Conservation (phyloP, 2,113 vertebrate genomes). For the Notothenia rossii region DNA sequence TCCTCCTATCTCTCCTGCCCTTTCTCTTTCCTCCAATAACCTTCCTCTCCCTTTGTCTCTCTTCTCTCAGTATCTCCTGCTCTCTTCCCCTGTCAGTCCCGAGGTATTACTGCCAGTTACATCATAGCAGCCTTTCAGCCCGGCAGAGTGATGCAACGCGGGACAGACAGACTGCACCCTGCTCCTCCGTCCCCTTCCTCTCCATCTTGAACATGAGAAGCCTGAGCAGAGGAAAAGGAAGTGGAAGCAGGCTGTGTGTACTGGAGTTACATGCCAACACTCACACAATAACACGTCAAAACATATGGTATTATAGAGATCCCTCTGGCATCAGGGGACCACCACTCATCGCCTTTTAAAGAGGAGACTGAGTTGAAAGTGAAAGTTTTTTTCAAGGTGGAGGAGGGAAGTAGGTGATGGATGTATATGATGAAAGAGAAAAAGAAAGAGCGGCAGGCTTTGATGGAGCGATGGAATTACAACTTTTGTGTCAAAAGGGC, state of each 20-base stretch:
- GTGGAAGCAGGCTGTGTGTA: not conserved
- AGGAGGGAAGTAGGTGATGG: not conserved
- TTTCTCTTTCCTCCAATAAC: not conserved
- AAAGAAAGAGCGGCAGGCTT: too few species aligned
- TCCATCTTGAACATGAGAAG: constrained; percentile 21
- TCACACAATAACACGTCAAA: not conserved
- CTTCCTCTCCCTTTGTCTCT: not conserved
- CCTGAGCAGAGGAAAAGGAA: not conserved
- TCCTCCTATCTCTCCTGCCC: not conserved
- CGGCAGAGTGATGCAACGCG: constrained; percentile 74
- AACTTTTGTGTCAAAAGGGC: too few species aligned
- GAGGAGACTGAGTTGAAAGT: not conserved
- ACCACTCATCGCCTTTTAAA: not conserved
- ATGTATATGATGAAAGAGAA: not conserved
- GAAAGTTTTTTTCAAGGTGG: not conserved
- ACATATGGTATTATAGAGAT: not conserved
- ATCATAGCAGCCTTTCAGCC: constrained; percentile 76
- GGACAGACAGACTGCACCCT: constrained; percentile 20
- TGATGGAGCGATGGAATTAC: too few species aligned
- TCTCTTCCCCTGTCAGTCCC: constrained; percentile 51
- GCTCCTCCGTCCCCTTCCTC: constrained; percentile 11
- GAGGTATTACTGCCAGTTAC: constrained; percentile 81
- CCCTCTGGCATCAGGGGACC: not conserved
- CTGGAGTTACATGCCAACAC: not conserved
- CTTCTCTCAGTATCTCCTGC: not conserved